phyloP scores from a whole-genome alignment of 2,113 vertebrate species.

The Prolemur simus region DNA sequence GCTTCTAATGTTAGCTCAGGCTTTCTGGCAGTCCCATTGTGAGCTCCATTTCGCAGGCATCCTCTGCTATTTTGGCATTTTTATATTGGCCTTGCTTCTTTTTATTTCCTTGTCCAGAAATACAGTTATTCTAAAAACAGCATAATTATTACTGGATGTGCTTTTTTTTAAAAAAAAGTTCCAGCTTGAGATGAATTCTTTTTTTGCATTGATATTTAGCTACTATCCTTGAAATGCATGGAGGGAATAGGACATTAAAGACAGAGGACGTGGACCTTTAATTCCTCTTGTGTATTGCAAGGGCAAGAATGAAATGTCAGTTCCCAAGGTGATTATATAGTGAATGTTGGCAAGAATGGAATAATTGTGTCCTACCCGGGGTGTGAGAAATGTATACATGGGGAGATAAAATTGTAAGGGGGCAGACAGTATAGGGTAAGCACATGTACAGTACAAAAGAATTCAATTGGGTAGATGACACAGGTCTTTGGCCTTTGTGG shows the following conservation, averaged over 20 bases:
- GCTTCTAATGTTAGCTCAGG: conserved; percentile 66
- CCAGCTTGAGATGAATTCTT: conserved; percentile 25
- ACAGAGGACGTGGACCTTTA: conserved; percentile 69
- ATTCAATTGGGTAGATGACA: conserved; percentile 76
- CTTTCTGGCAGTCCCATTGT: conserved; percentile 66
- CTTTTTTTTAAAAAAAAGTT: background rate
- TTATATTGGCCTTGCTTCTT: conserved; percentile 59
- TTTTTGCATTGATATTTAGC: conserved; percentile 37
- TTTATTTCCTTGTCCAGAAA: conserved; percentile 71
- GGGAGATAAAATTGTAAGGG: conserved; percentile 70
- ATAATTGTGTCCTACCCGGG: conserved; percentile 60
- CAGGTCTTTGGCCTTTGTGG: conserved; percentile 73
- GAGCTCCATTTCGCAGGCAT: conserved; percentile 52
- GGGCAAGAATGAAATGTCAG: conserved; percentile 78
- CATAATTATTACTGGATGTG: conserved; percentile 63
- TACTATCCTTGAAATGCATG: conserved; percentile 11
- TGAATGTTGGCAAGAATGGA: conserved; percentile 79
- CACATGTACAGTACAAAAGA: conserved; percentile 77
- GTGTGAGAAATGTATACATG: conserved; percentile 68
- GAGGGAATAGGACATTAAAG: conserved; percentile 71
- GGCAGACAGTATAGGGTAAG: conserved; percentile 65
- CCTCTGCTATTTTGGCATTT: conserved; percentile 62
- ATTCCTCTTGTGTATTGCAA: conserved; percentile 76
- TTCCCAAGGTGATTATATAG: conserved; percentile 75
- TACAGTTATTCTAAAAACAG: conserved; percentile 42